Percentiles rank a stretch among this genome's conserved stretches.
Conservation (phyloP, 2,113 vertebrate genomes). For the Anas platyrhynchos region DNA sequence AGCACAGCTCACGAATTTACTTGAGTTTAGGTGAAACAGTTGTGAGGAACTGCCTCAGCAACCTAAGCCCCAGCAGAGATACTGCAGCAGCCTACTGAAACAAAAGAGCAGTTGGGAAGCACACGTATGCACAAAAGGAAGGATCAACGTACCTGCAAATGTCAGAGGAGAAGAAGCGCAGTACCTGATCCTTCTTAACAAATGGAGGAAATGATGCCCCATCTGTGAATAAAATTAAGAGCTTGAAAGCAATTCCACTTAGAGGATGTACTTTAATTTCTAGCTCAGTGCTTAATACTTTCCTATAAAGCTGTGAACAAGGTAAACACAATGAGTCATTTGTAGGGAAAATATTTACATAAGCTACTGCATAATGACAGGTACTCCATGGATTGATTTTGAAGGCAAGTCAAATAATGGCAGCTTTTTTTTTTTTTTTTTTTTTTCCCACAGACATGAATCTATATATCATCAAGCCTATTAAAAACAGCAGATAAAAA, state of each 20-base stretch:
- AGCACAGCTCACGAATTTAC: rapidly evolving
- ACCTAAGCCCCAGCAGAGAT: neutral
- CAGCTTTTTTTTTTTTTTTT: neutral
- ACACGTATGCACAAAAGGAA: rapidly evolving
- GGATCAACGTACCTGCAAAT: slow-evolving; percentile 89
- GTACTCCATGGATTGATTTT: slow-evolving; percentile 7
- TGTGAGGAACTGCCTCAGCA: neutral
- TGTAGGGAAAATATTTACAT: neutral
- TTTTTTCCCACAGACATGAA: neutral
- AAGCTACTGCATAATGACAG: neutral
- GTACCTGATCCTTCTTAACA: slow-evolving; percentile 75
- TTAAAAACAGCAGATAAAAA: neutral
- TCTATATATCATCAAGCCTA: neutral
- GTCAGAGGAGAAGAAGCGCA: slow-evolving; percentile 92
- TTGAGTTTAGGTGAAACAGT: neutral
- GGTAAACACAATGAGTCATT: neutral
- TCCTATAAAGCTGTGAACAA: neutral
- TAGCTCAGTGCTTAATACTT: neutral
- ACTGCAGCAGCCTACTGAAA: neutral
- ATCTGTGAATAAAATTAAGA: slow-evolving; percentile 75
- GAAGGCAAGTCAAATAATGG: neutral
- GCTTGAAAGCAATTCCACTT: neutral
- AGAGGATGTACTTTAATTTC: neutral
- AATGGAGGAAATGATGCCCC: slow-evolving; percentile 91
- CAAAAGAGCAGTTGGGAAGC: rapidly evolving